These are phyloP conservation scores for Eublepharis macularius DNA, from an alignment of 2,113 vertebrate species.

Conservation along the genomic window DNA sequence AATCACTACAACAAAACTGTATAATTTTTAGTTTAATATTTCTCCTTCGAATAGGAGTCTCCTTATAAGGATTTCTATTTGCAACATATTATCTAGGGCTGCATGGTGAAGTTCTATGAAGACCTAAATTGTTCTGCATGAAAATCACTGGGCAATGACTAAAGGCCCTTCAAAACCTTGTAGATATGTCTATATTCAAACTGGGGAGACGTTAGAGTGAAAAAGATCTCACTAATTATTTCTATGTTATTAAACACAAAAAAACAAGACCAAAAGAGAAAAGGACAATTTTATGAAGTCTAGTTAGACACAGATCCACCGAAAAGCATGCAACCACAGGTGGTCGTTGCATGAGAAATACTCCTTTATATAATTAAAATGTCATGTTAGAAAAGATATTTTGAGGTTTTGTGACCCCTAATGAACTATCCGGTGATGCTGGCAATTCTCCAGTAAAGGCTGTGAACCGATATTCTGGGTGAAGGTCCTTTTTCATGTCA, in stretches of 20 bases:
- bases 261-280: too few relatives aligned
- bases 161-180: background rate
- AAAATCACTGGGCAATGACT: background rate
- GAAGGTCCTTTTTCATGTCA: background rate
- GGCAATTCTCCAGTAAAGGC: constrained; percentile 43
- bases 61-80: background rate
- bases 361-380: background rate
- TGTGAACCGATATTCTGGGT: constrained; percentile 33
- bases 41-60: background rate
- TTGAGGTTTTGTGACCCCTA: background rate
- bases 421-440: background rate
- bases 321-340: accelerated
- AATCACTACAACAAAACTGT: background rate
- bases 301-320: background rate
- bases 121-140: background rate
- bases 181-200: background rate
- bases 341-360: background rate
- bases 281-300: background rate
- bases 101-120: background rate
- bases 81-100: background rate
- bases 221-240: background rate
- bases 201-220: background rate
- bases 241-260: background rate
- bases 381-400: constrained; percentile 37
- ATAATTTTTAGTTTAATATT: background rate